Percentiles rank a stretch among this genome's conserved stretches.
Conservation (phyloP, 1,140 invertebrate species). For the Nautilus pompilius region DNA sequence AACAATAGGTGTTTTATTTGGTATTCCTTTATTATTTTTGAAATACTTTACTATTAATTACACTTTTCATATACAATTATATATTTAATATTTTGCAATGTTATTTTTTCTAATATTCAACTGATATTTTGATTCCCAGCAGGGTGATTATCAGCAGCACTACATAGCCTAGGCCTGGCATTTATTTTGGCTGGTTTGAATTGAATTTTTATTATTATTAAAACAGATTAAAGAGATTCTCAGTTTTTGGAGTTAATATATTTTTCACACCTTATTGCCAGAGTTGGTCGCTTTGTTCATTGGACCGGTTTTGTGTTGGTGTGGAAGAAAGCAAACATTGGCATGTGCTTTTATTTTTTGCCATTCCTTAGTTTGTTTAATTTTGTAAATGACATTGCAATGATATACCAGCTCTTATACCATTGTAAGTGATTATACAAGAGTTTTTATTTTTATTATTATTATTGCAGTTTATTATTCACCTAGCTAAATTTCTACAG, state of each 20-base stretch:
- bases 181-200: constrained; percentile 8
- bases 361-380: constrained; percentile 33
- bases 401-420: constrained; percentile 17
- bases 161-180: constrained; percentile 4
- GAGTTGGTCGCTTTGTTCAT: background rate
- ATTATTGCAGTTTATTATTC: constrained; percentile 2
- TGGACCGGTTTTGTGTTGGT: constrained; percentile 1
- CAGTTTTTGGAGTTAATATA: background rate
- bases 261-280: background rate
- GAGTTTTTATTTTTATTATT: constrained; percentile 7
- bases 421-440: background rate
- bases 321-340: constrained; percentile 2
- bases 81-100: constrained; percentile 43
- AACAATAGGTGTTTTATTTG: constrained; percentile 15
- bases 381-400: constrained; percentile 27
- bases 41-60: constrained; percentile 38
- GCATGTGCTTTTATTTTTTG: constrained; percentile 27
- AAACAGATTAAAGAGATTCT: constrained; percentile 16
- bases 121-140: constrained; percentile 4
- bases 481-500: background rate
- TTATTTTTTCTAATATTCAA: constrained; percentile 27
- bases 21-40: constrained; percentile 47
- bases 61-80: constrained; percentile 50
- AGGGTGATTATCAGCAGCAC: constrained; percentile 4
- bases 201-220: constrained; percentile 13